These are phyloP conservation scores for Speoplatyrhinus poulsoni DNA, from an alignment of 2,113 vertebrate species.

Conservation along the genomic window DNA sequence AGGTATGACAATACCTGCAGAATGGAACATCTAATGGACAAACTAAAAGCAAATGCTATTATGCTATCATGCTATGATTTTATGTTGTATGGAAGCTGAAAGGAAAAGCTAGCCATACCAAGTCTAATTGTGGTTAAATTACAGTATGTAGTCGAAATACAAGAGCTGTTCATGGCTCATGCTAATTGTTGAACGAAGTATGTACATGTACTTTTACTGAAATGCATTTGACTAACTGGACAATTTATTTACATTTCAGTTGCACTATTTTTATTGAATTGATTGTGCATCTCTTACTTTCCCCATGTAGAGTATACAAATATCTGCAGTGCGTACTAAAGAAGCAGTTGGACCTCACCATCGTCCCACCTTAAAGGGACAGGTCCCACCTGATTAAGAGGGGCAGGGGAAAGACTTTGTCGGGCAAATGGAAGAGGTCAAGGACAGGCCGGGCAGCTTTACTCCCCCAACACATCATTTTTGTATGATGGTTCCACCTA, in stretches of 20 bases:
- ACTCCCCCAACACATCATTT: conserved; percentile 72
- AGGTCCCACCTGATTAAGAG: conserved; percentile 76
- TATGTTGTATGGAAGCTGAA: not conserved
- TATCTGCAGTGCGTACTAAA: conserved; percentile 51
- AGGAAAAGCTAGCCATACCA: not conserved
- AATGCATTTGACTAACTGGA: no score
- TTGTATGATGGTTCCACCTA: conserved; percentile 80
- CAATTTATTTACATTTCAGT: no score
- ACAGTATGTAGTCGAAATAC: no score
- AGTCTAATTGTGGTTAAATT: no score
- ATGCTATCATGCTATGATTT: not conserved
- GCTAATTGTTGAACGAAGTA: no score
- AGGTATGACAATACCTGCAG: conserved; percentile 31
- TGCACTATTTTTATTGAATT: no score
- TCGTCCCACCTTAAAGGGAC: conserved; percentile 60
- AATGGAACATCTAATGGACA: conserved; percentile 5
- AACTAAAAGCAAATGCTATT: conserved; percentile 14
- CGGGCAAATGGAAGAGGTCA: conserved; percentile 76
- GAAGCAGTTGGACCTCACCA: conserved; percentile 60
- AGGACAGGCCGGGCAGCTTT: conserved; percentile 70
- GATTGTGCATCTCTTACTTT: not conserved
- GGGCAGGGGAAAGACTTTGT: conserved; percentile 73
- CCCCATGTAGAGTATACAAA: conserved; percentile 37
- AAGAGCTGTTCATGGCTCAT: no score
- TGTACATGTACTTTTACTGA: no score